Conservation (phyloP, 2,888 invertebrate species). For the Melangyna quadrimaculata region DNA sequence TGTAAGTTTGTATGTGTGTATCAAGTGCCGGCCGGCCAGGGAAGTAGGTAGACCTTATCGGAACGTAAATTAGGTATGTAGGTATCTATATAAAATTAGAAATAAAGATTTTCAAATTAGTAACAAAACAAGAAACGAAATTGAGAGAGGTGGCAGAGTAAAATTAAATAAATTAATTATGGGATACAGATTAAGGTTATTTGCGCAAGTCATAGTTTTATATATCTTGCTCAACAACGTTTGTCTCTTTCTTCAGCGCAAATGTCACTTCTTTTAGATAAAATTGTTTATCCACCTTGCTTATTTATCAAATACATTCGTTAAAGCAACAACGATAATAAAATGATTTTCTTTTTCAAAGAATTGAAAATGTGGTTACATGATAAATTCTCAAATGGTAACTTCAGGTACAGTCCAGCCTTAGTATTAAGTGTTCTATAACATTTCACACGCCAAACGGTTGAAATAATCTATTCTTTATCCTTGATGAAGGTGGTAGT, state of each 20-base stretch:
- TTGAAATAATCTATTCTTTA: constrained; percentile 18
- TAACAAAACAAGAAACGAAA: constrained; percentile 23
- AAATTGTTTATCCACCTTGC: constrained; percentile 51
- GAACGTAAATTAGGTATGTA: background rate
- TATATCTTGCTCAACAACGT: background rate
- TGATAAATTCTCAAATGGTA: background rate
- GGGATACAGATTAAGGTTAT: background rate
- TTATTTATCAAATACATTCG: constrained; percentile 6
- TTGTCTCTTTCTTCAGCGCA: constrained; percentile 41
- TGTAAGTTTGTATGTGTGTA: background rate
- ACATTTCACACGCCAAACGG: background rate
- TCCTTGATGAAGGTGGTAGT: constrained; percentile 60
- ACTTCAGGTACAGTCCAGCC: constrained; percentile 53
- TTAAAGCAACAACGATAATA: constrained; percentile 10
- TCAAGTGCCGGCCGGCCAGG: constrained; percentile 47
- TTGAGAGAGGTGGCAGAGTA: background rate
- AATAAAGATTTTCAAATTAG: constrained; percentile 25
- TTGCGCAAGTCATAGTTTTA: background rate
- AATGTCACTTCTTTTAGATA: constrained; percentile 39
- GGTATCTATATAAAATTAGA: constrained; percentile 26
- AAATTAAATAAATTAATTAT: background rate
- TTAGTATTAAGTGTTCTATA: background rate
- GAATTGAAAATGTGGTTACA: constrained; percentile 44
- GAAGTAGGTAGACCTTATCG: constrained; percentile 20
- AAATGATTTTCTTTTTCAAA: constrained; percentile 8